Evolutionary conservation across 2,888 invertebrate genomes (phyloP).

Genomic region (Desoria tigrina): DNA sequence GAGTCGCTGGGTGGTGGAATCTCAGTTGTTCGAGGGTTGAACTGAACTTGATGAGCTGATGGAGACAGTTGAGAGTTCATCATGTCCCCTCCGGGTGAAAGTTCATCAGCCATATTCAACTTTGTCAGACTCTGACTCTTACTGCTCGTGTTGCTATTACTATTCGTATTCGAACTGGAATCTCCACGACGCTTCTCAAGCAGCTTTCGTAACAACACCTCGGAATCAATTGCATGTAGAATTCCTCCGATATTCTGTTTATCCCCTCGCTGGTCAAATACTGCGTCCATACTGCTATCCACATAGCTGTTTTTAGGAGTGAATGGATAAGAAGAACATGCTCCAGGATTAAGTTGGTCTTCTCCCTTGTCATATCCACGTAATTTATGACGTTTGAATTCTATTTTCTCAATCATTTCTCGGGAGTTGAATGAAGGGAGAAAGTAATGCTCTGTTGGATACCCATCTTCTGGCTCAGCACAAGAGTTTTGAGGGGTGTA

Average conservation of each 20-base stretch:
- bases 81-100: constrained; percentile 16
- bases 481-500: constrained; percentile 57
- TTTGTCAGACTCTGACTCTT: constrained; percentile 49
- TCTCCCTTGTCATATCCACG: constrained; percentile 54
- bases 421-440: constrained; percentile 59
- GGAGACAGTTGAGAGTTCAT: constrained; percentile 23
- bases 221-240: constrained; percentile 48
- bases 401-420: constrained; percentile 59
- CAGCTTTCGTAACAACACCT: constrained; percentile 47
- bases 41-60: neutral
- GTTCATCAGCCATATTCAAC: constrained; percentile 34
- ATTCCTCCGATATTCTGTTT: constrained; percentile 34
- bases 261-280: constrained; percentile 40
- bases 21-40: neutral
- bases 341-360: constrained; percentile 52
- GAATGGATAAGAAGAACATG: constrained; percentile 55
- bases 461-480: constrained; percentile 55
- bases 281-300: constrained; percentile 54
- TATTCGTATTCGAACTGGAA: constrained; percentile 21
- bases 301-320: constrained; percentile 58
- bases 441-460: constrained; percentile 49
- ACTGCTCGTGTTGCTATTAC: constrained; percentile 34
- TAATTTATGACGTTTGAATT: constrained; percentile 57
- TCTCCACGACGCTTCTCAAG: constrained; percentile 43
- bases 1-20: neutral